Evolutionary conservation across 2,113 vertebrate genomes (phyloP).

Genomic region (Anser cygnoides): DNA sequence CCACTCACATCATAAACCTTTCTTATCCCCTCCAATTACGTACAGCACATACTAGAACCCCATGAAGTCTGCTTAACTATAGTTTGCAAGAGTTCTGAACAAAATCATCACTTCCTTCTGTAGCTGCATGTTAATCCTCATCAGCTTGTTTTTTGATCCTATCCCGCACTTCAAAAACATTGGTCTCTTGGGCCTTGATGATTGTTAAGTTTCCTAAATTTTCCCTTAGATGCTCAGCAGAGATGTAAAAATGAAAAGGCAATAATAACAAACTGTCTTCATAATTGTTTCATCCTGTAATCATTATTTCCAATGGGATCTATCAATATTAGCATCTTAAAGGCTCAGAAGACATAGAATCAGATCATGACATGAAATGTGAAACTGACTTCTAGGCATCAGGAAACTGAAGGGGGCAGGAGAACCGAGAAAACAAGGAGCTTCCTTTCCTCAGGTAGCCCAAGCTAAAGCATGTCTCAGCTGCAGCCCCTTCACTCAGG

Average conservation of each 20-base stretch:
- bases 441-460: background rate
- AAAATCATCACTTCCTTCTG: background rate
- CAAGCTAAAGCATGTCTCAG: background rate
- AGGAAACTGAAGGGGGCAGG: background rate
- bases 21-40: background rate
- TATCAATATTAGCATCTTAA: background rate
- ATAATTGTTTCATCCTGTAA: background rate
- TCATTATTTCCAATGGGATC: background rate
- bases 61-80: background rate
- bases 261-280: background rate
- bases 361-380: background rate
- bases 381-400: background rate
- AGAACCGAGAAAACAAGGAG: rapidly evolving
- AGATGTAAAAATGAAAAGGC: background rate
- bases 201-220: background rate
- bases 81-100: background rate
- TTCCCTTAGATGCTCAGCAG: background rate
- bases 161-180: background rate
- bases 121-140: background rate
- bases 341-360: background rate
- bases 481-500: background rate
- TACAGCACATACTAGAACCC: background rate
- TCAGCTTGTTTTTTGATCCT: background rate
- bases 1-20: background rate
- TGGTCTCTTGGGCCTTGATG: background rate